Evolutionary conservation across 2,797 vertebrate genomes (phyloP), one percentile per base, ranked within the genome.

Genomic region (Pseudomugil gertrudae): DNA sequence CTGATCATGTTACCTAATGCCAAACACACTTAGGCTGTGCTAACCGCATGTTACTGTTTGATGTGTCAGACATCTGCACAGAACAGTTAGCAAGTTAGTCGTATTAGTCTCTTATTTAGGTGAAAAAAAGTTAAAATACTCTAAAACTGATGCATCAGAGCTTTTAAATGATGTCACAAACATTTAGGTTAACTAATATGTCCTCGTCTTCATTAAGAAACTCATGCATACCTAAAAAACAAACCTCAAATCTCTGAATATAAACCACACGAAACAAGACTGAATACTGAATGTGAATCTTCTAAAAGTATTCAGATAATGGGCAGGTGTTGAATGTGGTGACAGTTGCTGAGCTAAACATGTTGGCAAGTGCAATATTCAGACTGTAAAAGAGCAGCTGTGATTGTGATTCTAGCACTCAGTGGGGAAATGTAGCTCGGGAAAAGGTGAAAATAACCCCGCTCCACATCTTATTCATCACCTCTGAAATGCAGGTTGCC

Each of bases 381-480:
- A 14, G 36, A 33, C 2, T n/a, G 3, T 32, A 24, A 27, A 35
- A 8, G 0, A 52, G 23, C 29, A 5, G 26, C 27, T 24, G 26
- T 38, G 33, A 21, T 59, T 13, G 21, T 24, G 51, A 57, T 33
- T 57, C 13, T 15, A 52, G 58, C 27, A 66, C 27, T 15, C 21
- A 17, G 38, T 21, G 0, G n/a, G 15, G 38, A 43, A 43, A 43
- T n/a, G 40, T 9, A 43, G 40, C 40, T n/a, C 6, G 19, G 17
- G 17, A 43, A 43, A 43, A n/a, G 40, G 19, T 36, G 8, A 47
- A 35, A 56, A 62, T 57, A 62, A 15, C 29, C 32, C 36, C 0
- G 29, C 29, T 59, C 35, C 0, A 63, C 73, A 63, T 33, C 47
- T 58, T 65, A 56, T 66, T 77, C 33, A 62, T 73, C 24, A 9